Base-by-base conservation (phyloP, 2,113 vertebrate genomes). In the Burhinus oedicnemus region DNA sequence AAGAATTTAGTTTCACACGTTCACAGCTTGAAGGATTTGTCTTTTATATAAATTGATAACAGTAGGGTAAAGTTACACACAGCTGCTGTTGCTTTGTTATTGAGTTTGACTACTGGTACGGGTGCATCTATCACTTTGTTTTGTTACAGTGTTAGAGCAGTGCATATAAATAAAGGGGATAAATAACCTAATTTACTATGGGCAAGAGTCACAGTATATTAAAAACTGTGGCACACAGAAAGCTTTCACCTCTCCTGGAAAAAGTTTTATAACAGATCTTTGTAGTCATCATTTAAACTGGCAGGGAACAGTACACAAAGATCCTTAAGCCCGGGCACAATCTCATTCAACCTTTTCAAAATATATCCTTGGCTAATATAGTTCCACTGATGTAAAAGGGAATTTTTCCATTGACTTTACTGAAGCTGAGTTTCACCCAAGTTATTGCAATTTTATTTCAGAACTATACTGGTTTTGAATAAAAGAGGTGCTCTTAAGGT, bases 161-260 rank as follows among this genome's bases (percentile, higher is more conserved):
- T 66, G 62, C 84, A 90, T 93, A 95, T 96, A 91, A 93, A 90
- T 88, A 95, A 96, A 95, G 30, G 68, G 84, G 91, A 96, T 93
- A 96, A 96, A 97, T 96, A 96, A 94, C 91, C 81, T 93, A 77
- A 97, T 95, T 97, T 91, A 86, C 84, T 77, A 25, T 45, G 32
- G 85, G 60, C 70, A 74, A 78, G 88, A 92, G 71, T 81, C 51
- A 36, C 55, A 86, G 83, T 96, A 68, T 96, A 93, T 97, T 95
- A 96, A 92, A 95, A 94, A 87, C 18, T 25, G 76, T 55, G 84
- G 79, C 84, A 91, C 25, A 29, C 34, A 76, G 69, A 95, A 93
- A 96, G 92, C 86, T 92, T 92, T 92, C 0, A 5, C 47, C 69
- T 92, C 90, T 94, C 42, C 71, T 93, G 82, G 62, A 95, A 87